Base-by-base conservation (phyloP, 2,888 invertebrate genomes). In the Endotricha flammealis region DNA sequence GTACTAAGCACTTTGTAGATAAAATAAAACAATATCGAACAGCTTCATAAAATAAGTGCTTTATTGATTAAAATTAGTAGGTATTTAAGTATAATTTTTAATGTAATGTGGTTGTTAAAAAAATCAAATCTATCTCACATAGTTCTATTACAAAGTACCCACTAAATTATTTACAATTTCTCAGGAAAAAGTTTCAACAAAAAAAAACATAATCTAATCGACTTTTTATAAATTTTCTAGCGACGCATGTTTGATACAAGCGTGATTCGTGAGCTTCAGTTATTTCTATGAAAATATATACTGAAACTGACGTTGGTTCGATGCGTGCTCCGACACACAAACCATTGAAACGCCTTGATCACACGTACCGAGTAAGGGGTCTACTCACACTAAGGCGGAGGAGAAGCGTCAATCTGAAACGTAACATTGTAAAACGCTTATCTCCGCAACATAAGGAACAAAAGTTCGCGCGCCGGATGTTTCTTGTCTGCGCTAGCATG, bases 31-130 rank as follows among this genome's bases (percentile, higher is more conserved):
- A 42, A 55, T 22, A 63, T 59, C 51, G 61, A 77, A 79, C 78
- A 72, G 71, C 64, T 77, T 78, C 79, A 70, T 80, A 82, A 83
- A 85, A 80, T 83, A 82, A 81, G 83, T 85, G 83, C 77, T 83
- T 82, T 80, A 80, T 79, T 83, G 77, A 80, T 80, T 79, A 73
- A 72, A 75, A 75, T 76, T 71, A 72, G 67, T 74, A 71, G 68
- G 64, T 72, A 64, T 55, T 58, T 62, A 67, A 61, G 64, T 73
- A 76, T 69, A 65, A 69, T 69, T 67, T 67, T 59, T 64, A 71
- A 63, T 64, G 65, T 72, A 59, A 74, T 62, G 66, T 61, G 66
- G 63, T 62, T 57, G 62, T 57, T 64, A 65, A 64, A 57, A 69
- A 63, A 66, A 65, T 63, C 32, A 64, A 58, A 36, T 22, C 48